Evolutionary conservation across 2,888 invertebrate genomes (phyloP), one percentile per base, ranked within the genome.

Genomic region (Pammene fasciana): DNA sequence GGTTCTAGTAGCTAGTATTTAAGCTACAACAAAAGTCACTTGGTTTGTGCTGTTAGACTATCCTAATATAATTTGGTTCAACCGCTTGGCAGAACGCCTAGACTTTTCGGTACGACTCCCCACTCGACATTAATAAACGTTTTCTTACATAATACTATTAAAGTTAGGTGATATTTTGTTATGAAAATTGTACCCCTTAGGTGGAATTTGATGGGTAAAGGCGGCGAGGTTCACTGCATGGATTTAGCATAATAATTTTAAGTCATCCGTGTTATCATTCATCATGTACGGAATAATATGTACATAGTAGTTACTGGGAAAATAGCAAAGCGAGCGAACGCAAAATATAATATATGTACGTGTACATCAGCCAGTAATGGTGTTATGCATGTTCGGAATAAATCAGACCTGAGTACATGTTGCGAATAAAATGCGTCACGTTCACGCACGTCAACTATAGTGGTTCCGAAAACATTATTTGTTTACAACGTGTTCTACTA

Each of bases 31-130:
- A 45, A 65, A 68, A 68, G 50, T 68, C 57, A 70, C 65, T 70
- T 45, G 52, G 57, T 65, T 57, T 72, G 72, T 73, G 73, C 75
- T 76, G 79, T 78, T 76, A 74, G 76, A 75, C 78, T 73, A 77
- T 75, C 78, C 80, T 81, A 75, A 77, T 76, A 79, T 79, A 59
- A 70, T 65, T 60, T 78, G 74, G 77, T 79, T 81, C 79, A 81
- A 79, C 78, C 77, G 79, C 81, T 85, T 86, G 84, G 84, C 83
- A 86, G 78, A 72, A 77, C 74, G 82, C 84, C 84, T 82, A 77
- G 73, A 76, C 77, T 79, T 79, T 79, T 78, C 81, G 82, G 82
- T 83, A 80, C 82, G 81, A 77, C 84, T 82, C 75, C 75, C 74
- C 72, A 74, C 77, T 78, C 75, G 80, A 82, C 82, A 78, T 81